A percentile compares a stretch with the other conserved stretches of the same genome.
Conservation (phyloP, 2,888 invertebrate species). For the Scaptomyza cyrtandrae region DNA sequence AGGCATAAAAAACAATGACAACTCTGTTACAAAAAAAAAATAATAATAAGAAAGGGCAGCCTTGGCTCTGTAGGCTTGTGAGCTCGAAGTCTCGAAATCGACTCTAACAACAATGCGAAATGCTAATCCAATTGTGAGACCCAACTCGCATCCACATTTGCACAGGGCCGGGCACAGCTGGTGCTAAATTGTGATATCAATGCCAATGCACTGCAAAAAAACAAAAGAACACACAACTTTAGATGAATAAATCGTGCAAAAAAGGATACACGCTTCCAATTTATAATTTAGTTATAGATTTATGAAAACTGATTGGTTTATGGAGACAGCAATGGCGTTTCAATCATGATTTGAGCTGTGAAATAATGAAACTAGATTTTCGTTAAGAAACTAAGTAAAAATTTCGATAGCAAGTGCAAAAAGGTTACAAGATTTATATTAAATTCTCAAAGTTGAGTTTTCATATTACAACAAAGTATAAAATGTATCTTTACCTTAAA, state of each 20-base stretch:
- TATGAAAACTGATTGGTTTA: no score
- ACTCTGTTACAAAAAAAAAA: conserved; percentile 40
- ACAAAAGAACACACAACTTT: not conserved
- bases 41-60: conserved; percentile 23
- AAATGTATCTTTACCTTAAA: no score
- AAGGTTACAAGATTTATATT: no score
- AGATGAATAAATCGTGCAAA: no score
- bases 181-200: conserved; percentile 45
- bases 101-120: conserved; percentile 43
- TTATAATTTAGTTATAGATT: no score
- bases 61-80: not conserved
- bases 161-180: conserved; percentile 36
- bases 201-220: conserved; percentile 40
- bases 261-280: not conserved
- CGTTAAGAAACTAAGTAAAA: no score
- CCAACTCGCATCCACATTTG: conserved; percentile 43
- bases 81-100: not conserved
- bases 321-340: no score
- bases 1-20: conserved; percentile 75
- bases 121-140: conserved; percentile 73
- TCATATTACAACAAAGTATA: no score
- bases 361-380: no score
- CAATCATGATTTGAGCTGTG: no score
- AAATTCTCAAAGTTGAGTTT: no score
- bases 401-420: no score